Base-by-base conservation (phyloP, 2,888 invertebrate genomes). In the Leucozona laternaria region DNA sequence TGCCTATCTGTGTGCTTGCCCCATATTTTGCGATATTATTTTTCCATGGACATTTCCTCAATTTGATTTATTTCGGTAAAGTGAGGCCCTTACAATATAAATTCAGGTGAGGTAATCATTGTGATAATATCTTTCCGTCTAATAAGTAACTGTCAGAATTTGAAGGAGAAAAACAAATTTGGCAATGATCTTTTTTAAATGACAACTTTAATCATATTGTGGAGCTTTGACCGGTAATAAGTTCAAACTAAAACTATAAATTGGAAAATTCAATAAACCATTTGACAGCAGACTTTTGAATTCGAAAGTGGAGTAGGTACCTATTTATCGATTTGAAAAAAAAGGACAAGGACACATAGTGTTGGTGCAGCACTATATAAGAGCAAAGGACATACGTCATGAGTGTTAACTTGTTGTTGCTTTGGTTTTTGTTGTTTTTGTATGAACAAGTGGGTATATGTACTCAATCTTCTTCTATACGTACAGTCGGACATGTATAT, bases 231-330 rank as follows among this genome's bases (percentile, higher is more conserved):
- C 66, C 66, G 66, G 34, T 34, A 50, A 68, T 31, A 22, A 20
- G 50, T 68, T 68, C 48, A 50, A 34, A 64, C 15, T 7, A 17
- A 28, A 43, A 43, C 13, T 43, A 34, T 25, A 11, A 68, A 60
- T 48, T 72, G 55, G 73, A 85, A 85, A 85, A 85, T 81, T 81
- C 81, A 77, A 85, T 81, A 85, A 80, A 72, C 66, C 57, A 68
- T 68, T 13, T 31, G 5, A 5, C 31, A 50, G n/a, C 43, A 31
- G 62, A 37, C 31, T 31, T 60, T 66, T 48, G 13, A 28, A n/a
- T 45, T 58, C n/a, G n/a, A 58, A 78, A 78, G 68, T 78, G 73
- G 77, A 68, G 58, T 68, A 68, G 68, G 68, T 81, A 31, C 25
- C 25, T 4, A 77, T 37, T 77, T 85, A 85, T 85, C 81, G 85